phyloP scores from a whole-genome alignment of 2,888 invertebrate genomes.

The Habroteleia sp. region DNA sequence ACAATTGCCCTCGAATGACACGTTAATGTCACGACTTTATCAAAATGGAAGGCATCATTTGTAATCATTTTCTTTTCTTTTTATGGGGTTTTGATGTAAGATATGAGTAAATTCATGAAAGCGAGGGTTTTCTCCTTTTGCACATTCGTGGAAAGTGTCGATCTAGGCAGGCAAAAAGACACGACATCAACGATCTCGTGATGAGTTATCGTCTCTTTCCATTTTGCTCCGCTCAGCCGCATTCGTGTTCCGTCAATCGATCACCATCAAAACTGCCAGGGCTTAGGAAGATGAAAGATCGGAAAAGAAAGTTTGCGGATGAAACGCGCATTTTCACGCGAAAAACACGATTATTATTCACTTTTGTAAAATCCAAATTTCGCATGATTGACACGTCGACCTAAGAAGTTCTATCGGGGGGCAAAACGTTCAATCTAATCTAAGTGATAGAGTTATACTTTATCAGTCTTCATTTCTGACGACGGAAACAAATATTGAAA shows the following conservation, averaged over 20 bases:
- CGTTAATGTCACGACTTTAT: neutral
- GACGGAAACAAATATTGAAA: slow-evolving; percentile 7
- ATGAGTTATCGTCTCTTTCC: slow-evolving; percentile 58
- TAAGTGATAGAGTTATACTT: slow-evolving; percentile 34
- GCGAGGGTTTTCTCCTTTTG: slow-evolving; percentile 33
- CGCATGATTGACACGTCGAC: slow-evolving; percentile 43
- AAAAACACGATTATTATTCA: slow-evolving; percentile 51
- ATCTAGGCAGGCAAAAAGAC: slow-evolving; percentile 46
- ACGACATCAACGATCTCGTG: slow-evolving; percentile 42
- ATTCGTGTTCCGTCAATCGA: slow-evolving; percentile 54
- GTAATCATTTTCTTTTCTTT: no score
- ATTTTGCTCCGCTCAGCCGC: slow-evolving; percentile 46
- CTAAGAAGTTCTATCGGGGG: neutral
- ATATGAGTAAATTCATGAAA: slow-evolving; percentile 16
- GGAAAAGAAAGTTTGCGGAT: slow-evolving; percentile 32
- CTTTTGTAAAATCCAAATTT: slow-evolving; percentile 48
- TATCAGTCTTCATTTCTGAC: slow-evolving; percentile 4
- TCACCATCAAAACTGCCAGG: slow-evolving; percentile 53
- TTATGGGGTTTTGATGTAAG: no score
- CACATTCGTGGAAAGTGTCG: slow-evolving; percentile 45
- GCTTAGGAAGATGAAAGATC: slow-evolving; percentile 57
- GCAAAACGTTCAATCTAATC: slow-evolving; percentile 19
- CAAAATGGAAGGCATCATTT: neutral
- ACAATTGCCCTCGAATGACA: no score
- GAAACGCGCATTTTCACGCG: slow-evolving; percentile 40